Evolutionary conservation across 2,888 invertebrate species (phyloP).

Genomic region (Lamellibrachia satsuma): DNA sequence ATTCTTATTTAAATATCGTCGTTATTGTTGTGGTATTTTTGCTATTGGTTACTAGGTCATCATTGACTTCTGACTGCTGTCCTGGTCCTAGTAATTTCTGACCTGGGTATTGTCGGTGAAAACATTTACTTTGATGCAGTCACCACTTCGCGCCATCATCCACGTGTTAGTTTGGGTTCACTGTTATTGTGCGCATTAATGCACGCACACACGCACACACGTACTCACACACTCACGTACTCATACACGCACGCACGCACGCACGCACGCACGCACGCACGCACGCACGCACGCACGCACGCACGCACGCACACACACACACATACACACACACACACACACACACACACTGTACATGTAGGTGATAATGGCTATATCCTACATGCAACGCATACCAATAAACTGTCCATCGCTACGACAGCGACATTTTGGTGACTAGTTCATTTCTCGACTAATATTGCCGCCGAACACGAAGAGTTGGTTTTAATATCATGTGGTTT

Average conservation of each 20-base stretch:
- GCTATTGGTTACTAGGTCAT: background rate
- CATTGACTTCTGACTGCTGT: background rate
- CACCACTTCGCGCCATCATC: background rate
- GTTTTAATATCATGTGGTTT: background rate
- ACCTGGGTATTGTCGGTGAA: background rate
- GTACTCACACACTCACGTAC: background rate
- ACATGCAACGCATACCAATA: too few relatives aligned
- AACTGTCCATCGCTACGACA: background rate
- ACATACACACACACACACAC: background rate
- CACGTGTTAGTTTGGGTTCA: background rate
- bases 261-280: background rate
- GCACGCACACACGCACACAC: background rate
- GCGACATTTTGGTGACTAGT: background rate
- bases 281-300: background rate
- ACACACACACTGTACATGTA: background rate
- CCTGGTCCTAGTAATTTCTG: background rate
- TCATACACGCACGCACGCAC: background rate
- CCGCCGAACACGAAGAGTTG: background rate
- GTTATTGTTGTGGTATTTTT: background rate
- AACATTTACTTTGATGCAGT: background rate
- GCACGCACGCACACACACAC: background rate
- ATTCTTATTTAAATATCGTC: background rate
- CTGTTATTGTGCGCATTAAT: too few relatives aligned
- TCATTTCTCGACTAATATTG: background rate
- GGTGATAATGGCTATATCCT: background rate